Percentiles rank a stretch among this genome's conserved stretches.
Evolutionary conservation across 2,797 vertebrate genomes (phyloP).

Genomic region (Eutrigla gurnardus): DNA sequence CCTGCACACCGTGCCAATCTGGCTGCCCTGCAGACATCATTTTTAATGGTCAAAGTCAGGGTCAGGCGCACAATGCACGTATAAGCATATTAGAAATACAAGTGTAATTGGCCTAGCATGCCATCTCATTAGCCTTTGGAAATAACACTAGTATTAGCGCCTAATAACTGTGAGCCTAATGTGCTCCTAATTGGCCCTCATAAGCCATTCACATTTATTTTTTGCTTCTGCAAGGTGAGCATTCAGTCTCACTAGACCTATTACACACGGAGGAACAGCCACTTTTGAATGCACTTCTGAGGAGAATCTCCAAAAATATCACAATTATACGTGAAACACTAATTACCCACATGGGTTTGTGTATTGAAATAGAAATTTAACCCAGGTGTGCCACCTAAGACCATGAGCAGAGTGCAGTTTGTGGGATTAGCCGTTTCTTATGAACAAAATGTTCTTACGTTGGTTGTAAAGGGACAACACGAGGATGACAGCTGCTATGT

Average conservation of each 20-base stretch:
- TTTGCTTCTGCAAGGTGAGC: slow-evolving; percentile 57
- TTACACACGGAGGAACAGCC: slow-evolving; percentile 22
- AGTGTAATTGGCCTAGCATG: slow-evolving; percentile 54
- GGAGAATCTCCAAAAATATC: slow-evolving; percentile 14
- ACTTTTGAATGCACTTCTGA: slow-evolving; percentile 19
- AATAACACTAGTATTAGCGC: slow-evolving; percentile 41
- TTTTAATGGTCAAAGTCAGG: slow-evolving; percentile 45
- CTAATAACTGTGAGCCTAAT: slow-evolving; percentile 58
- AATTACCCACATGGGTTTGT: neutral
- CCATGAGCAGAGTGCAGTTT: neutral
- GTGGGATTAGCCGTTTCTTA: neutral
- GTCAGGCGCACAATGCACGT: slow-evolving; percentile 22
- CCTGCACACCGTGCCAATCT: slow-evolving; percentile 22
- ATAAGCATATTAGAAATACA: slow-evolving; percentile 33
- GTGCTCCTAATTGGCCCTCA: slow-evolving; percentile 61
- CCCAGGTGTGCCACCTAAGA: neutral
- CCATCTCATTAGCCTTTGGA: slow-evolving; percentile 65
- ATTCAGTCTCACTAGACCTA: slow-evolving; percentile 39
- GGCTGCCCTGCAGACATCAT: slow-evolving; percentile 18
- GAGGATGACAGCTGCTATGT: neutral
- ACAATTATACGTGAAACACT: slow-evolving; percentile 2
- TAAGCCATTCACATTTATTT: slow-evolving; percentile 60
- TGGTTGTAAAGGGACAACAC: neutral
- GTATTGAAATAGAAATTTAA: slow-evolving; percentile 15
- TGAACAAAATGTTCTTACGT: neutral